Conservation (phyloP, 2,888 invertebrate species). For the Caenorhabditis doughertyi region DNA sequence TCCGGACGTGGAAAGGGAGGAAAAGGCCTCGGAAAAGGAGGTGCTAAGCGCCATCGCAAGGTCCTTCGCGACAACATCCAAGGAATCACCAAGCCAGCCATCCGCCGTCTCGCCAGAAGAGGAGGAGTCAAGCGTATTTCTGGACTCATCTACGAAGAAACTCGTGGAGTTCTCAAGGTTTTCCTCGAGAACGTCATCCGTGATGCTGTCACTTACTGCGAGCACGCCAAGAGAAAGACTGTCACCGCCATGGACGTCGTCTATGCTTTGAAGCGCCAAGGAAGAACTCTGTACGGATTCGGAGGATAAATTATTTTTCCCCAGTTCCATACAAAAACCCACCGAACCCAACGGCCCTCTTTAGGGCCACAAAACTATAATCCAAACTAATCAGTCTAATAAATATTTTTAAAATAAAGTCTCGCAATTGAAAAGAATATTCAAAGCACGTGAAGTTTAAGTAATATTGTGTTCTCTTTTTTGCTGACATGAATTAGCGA, state of each 20-base stretch:
- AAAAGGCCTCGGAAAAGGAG: constrained; percentile 90
- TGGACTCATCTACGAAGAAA: constrained; percentile 21
- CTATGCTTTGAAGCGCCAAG: constrained; percentile 84
- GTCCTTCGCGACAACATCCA: constrained; percentile 79
- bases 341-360: constrained; percentile 71
- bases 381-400: not conserved
- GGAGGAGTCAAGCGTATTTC: constrained; percentile 68
- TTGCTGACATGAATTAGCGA: not conserved
- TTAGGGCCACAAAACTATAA: constrained; percentile 63
- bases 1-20: constrained; percentile 90
- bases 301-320: constrained; percentile 71
- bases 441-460: not conserved
- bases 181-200: constrained; percentile 87
- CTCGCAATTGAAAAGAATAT: not conserved
- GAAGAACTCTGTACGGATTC: constrained; percentile 81
- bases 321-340: not conserved
- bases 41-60: constrained; percentile 86
- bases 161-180: constrained; percentile 62
- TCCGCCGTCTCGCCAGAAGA: constrained; percentile 83
- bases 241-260: constrained; percentile 94
- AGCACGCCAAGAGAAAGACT: constrained; percentile 92
- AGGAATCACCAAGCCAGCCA: constrained; percentile 80
- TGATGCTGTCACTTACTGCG: constrained; percentile 91
- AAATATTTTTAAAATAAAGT: not conserved
- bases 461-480: not conserved